Evolutionary conservation across 1,140 invertebrate genomes (phyloP).

Genomic region (Papilio polytes): DNA sequence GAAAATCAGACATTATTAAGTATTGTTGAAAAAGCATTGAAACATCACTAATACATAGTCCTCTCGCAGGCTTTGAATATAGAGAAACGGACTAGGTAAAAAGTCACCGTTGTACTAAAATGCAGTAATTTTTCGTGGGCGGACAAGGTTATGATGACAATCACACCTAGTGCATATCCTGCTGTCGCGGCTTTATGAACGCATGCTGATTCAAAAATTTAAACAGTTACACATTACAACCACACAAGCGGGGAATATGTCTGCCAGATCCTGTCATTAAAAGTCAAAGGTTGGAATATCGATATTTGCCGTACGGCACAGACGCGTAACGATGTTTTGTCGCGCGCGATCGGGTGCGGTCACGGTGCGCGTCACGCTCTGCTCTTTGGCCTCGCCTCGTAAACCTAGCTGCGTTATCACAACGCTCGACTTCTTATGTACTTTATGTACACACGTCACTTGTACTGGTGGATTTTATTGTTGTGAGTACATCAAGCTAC

Average conservation of each 20-base stretch:
- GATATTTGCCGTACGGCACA: constrained; percentile 41
- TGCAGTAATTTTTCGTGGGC: background rate
- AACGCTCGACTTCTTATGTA: constrained; percentile 55
- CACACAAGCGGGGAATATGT: background rate
- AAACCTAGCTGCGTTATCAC: constrained; percentile 72
- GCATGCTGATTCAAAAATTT: background rate
- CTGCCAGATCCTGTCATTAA: background rate
- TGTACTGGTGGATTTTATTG: background rate
- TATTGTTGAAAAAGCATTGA: constrained; percentile 6
- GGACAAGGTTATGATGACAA: background rate
- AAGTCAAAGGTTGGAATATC: background rate
- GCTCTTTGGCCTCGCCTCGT: constrained; percentile 74
- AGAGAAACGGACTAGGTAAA: background rate
- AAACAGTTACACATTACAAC: background rate
- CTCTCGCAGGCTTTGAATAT: background rate
- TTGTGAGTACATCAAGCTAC: background rate
- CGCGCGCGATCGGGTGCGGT: constrained; percentile 63
- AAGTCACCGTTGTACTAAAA: background rate
- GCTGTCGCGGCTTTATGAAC: too few relatives aligned
- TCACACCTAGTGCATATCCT: too few relatives aligned
- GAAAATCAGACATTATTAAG: background rate
- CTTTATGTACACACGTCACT: constrained; percentile 47
- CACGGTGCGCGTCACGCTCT: constrained; percentile 70
- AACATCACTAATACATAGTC: constrained; percentile 10
- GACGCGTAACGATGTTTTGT: constrained; percentile 58